Evolutionary conservation across 1,140 invertebrate species (phyloP).

Genomic region (Eueides isabella): DNA sequence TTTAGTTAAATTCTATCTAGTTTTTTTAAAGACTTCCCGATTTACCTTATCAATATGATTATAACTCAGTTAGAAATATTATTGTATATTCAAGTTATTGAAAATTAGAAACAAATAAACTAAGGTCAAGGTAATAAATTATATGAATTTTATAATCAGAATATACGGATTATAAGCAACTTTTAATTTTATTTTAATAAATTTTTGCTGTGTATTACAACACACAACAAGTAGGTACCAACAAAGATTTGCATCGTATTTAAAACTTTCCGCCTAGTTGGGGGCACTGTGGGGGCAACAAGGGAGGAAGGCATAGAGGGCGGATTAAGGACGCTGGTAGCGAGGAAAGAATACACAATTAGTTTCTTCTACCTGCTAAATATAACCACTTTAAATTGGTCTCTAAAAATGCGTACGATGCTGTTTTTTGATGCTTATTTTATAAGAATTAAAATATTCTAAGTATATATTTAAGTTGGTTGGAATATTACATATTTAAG

Average conservation of each 20-base stretch:
- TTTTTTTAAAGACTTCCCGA: not conserved
- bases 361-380: constrained; percentile 76
- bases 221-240: constrained; percentile 32
- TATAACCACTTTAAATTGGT: constrained; percentile 65
- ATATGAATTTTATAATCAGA: not conserved
- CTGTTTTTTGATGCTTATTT: constrained; percentile 41
- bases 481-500: constrained; percentile 70
- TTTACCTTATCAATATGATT: not conserved
- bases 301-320: constrained; percentile 60
- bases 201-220: too few species aligned
- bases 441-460: constrained; percentile 41
- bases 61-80: too few species aligned
- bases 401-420: constrained; percentile 42
- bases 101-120: too few species aligned
- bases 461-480: constrained; percentile 49
- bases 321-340: constrained; percentile 77
- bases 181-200: too few species aligned
- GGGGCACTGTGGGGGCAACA: constrained; percentile 47
- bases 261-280: constrained; percentile 78
- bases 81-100: too few species aligned
- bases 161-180: constrained; percentile 35
- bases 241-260: constrained; percentile 58
- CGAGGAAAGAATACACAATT: constrained; percentile 82
- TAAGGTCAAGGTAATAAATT: too few species aligned
- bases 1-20: not conserved